Base-by-base conservation (phyloP, 2,888 invertebrate species). In the Ecdyonurus torrentis region DNA sequence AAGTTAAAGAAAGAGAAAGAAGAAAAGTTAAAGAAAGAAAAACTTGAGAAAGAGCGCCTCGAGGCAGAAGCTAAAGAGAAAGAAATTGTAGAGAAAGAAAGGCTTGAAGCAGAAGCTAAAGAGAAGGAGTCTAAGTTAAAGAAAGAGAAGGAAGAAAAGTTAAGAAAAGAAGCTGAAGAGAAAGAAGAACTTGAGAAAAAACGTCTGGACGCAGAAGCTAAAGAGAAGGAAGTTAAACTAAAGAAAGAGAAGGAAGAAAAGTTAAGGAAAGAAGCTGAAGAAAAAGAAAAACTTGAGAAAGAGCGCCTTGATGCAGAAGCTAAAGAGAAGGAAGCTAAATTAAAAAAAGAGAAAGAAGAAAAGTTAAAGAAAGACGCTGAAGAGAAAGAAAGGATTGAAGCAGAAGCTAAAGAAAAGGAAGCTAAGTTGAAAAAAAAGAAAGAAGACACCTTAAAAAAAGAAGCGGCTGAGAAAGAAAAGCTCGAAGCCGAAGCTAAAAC, bases 371-470 rank as follows among this genome's bases (percentile, higher is more conserved):
- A 58, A 50, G 59, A 52, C n/a, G 64, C 37, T 20, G 60, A 61
- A 1, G 62, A 53, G 59, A 67, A 15, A 20, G 65, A 67, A 59
- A 2, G 52, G 37, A 22, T 52, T 61, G 25, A 37, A 10, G 7
- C 15, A 37, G 15, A 37, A 37, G 37, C 37, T 15, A 37, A 37
- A 37, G 66, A 23, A 63, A 61, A 63, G 22, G 25, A 64, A 60
- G 52, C 59, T 65, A 62, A 66, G 63, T 10, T 65, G 65, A 25
- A 67, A 61, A 64, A 67, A 24, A 68, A 70, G 25, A 66, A 64
- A 18, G 60, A 61, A 1, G 60, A 63, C 60, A 64, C 61, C 22
- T 62, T 65, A 61, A 23, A 65, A 53, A 61, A 64, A 63, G 61
- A 61, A 63, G 25, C 60, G 15, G 59, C 65, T 50, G 61, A 64